These are phyloP conservation scores for Aratinga solstitialis DNA, from an alignment of 2,797 vertebrate genomes.

Conservation along the genomic window DNA sequence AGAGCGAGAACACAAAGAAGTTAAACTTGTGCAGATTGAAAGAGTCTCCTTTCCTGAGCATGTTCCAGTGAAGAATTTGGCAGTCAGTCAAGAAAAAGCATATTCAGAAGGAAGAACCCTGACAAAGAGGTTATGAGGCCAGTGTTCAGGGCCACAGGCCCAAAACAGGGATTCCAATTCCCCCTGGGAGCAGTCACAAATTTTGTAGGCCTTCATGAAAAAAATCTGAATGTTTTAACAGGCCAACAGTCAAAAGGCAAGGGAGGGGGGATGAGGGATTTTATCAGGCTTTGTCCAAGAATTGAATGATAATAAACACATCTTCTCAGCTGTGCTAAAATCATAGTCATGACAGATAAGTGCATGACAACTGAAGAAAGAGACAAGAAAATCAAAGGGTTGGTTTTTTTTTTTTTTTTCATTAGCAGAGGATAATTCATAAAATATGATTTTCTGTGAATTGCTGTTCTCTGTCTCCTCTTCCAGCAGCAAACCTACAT, in stretches of 20 bases:
- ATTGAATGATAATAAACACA: background rate
- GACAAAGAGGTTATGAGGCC: accelerated
- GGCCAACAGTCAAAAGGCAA: background rate
- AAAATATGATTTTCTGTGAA: background rate
- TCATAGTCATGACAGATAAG: background rate
- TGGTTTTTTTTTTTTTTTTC: background rate
- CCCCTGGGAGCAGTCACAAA: background rate
- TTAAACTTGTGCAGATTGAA: accelerated
- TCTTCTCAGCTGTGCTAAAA: background rate
- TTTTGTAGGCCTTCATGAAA: background rate
- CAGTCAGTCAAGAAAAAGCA: background rate
- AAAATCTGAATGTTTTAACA: background rate
- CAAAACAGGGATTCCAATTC: background rate
- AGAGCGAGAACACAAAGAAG: background rate
- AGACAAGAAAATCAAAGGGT: background rate
- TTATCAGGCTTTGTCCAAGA: background rate
- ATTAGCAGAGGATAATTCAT: background rate
- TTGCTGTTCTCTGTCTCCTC: background rate
- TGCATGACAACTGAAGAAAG: background rate
- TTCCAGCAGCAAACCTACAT: background rate
- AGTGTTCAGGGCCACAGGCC: background rate
- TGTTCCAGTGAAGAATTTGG: background rate
- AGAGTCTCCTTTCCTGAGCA: background rate
- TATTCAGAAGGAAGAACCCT: background rate
- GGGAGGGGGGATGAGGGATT: background rate